Conservation (phyloP, 2,797 vertebrate species). For the Catamblyrhynchus diadema region DNA sequence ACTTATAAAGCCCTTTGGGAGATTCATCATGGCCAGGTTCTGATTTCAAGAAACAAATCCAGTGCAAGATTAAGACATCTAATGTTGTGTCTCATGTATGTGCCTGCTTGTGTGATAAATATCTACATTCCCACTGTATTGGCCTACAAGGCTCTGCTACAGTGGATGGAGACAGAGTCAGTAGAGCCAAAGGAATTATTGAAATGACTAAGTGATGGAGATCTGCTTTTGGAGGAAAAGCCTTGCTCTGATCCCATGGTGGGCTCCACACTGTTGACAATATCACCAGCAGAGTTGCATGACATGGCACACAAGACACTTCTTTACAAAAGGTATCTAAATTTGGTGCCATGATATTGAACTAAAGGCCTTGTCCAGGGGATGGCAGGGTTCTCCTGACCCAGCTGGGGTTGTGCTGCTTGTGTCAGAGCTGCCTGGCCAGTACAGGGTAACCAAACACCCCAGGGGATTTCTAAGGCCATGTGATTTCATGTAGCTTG, state of each 20-base stretch:
- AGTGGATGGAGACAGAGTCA: background rate
- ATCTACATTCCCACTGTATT: background rate
- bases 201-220: background rate
- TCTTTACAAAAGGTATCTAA: background rate
- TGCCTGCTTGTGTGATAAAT: background rate
- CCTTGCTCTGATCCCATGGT: background rate
- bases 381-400: background rate
- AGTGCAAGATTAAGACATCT: background rate
- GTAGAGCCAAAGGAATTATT: background rate
- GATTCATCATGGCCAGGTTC: background rate
- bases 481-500: background rate
- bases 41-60: background rate
- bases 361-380: background rate
- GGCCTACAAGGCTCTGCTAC: background rate
- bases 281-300: background rate
- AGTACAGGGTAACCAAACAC: background rate
- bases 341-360: background rate
- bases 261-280: background rate
- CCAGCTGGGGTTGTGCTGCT: background rate
- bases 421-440: background rate
- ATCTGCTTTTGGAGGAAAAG: background rate
- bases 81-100: background rate
- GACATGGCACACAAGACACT: rapidly evolving
- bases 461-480: background rate
- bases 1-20: background rate